Evolutionary conservation across 2,113 vertebrate genomes (phyloP).

Genomic region (Sterna hirundo): DNA sequence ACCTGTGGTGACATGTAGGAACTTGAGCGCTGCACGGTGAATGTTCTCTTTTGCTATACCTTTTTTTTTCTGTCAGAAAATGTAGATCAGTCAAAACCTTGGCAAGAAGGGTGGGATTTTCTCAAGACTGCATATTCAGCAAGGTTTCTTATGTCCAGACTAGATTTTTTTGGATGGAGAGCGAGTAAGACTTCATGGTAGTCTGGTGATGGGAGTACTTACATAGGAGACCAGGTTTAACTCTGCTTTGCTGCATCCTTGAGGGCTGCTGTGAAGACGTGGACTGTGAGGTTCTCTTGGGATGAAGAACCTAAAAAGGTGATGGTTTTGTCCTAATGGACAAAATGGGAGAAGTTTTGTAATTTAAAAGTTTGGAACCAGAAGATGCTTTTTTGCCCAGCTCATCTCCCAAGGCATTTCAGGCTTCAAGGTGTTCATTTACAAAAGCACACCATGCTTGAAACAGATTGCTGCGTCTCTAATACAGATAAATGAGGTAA

Average conservation of each 20-base stretch:
- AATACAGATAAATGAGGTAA: conserved; percentile 46
- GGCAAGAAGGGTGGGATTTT: neutral
- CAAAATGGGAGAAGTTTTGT: neutral
- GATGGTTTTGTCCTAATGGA: neutral
- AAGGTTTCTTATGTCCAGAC: neutral
- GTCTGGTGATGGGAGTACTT: neutral
- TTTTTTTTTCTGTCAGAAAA: neutral
- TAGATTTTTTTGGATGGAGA: neutral
- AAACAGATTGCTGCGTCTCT: conserved; percentile 26
- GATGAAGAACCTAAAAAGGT: neutral
- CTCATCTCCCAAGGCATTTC: neutral
- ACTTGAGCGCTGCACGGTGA: neutral
- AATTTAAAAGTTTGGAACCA: neutral
- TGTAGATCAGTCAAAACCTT: neutral
- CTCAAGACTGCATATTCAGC: neutral
- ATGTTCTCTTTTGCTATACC: neutral
- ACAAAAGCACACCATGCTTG: neutral
- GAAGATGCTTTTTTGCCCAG: neutral
- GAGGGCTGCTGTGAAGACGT: neutral
- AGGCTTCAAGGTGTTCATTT: neutral
- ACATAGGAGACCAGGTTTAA: neutral
- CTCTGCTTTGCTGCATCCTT: neutral
- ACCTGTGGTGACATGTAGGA: neutral
- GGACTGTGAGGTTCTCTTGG: neutral
- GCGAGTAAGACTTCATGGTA: neutral